Evolutionary conservation across 2,113 vertebrate species (phyloP).

Genomic region (Edolisoma coerulescens): DNA sequence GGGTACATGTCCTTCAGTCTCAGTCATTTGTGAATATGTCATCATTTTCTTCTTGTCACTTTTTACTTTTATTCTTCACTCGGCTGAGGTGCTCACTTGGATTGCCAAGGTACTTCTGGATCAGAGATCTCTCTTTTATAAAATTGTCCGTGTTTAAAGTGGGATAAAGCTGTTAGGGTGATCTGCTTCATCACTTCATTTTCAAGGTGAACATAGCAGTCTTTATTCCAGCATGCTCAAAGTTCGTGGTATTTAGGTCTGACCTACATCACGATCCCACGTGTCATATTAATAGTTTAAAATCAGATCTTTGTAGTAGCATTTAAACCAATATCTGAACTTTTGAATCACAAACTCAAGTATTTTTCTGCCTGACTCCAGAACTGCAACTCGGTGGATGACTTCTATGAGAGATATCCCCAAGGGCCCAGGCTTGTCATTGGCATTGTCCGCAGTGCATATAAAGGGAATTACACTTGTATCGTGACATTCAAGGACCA

Average conservation of each 20-base stretch:
- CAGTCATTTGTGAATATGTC: not conserved
- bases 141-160: not conserved
- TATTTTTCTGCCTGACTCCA: constrained; percentile 29
- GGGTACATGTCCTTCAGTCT: not conserved
- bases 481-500: constrained; percentile 77
- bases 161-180: not conserved
- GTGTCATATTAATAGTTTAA: not conserved
- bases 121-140: not conserved
- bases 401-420: constrained; percentile 33
- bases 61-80: not conserved
- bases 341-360: not conserved
- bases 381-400: constrained; percentile 57
- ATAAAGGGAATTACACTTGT: constrained; percentile 83
- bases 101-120: not conserved
- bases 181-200: not conserved
- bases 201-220: not conserved
- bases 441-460: constrained; percentile 23
- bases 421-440: constrained; percentile 66
- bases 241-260: not conserved
- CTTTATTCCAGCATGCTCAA: not conserved
- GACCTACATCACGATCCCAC: not conserved
- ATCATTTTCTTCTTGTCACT: not conserved
- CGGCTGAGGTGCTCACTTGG: not conserved
- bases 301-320: not conserved
- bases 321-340: not conserved